Percentiles rank a stretch among this genome's conserved stretches.
phyloP scores from a whole-genome alignment of 2,113 vertebrate genomes.

The Taurulus bubalis region DNA sequence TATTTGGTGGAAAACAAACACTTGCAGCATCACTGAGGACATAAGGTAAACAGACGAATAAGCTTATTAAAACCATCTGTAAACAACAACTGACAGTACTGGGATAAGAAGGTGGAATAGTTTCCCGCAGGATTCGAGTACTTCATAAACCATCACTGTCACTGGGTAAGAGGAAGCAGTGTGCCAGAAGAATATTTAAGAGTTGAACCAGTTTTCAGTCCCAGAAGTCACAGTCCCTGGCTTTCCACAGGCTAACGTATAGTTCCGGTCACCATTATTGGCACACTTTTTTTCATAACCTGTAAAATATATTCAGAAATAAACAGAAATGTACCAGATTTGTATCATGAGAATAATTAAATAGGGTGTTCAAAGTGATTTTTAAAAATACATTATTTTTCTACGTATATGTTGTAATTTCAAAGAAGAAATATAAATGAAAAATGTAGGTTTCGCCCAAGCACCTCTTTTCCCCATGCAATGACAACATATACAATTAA shows the following conservation, averaged over 20 bases:
- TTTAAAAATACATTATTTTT: too few species aligned
- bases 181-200: background rate
- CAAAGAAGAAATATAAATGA: too few species aligned
- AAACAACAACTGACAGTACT: constrained; percentile 2
- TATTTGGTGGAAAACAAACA: constrained; percentile 69
- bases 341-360: too few species aligned
- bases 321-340: too few species aligned
- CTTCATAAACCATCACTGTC: background rate
- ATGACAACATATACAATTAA: too few species aligned
- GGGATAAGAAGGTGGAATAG: constrained; percentile 1
- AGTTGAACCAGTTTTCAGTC: background rate
- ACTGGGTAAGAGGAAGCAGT: background rate
- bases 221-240: background rate
- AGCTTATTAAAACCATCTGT: background rate
- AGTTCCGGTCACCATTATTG: too few species aligned
- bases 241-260: background rate
- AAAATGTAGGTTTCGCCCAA: too few species aligned
- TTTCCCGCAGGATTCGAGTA: background rate
- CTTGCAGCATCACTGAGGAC: constrained; percentile 30
- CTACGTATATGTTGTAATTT: too few species aligned
- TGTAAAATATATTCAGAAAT: too few species aligned
- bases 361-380: too few species aligned
- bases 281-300: too few species aligned
- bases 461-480: too few species aligned
- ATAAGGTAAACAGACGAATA: constrained; percentile 40